These are phyloP conservation scores for Lasioglossum figueresi DNA, from an alignment of 2,888 invertebrate genomes.

Conservation along the genomic window DNA sequence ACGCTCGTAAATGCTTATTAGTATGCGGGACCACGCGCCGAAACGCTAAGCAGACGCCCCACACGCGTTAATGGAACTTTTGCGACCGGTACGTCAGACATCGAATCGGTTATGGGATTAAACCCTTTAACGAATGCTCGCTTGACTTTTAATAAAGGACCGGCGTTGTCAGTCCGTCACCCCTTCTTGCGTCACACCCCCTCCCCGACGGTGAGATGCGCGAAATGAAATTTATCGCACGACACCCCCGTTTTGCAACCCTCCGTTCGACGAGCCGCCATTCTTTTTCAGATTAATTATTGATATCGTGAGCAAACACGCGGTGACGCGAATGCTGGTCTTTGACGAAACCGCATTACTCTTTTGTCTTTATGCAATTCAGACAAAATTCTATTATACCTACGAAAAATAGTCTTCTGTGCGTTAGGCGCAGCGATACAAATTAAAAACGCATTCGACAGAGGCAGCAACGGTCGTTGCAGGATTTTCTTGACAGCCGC, in stretches of 20 bases:
- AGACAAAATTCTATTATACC: no score
- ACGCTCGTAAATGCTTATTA: constrained; percentile 30
- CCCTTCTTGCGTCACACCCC: background rate
- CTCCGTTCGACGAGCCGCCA: constrained; percentile 32
- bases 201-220: background rate
- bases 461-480: background rate
- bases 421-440: no score
- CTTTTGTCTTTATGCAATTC: background rate
- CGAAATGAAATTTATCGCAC: constrained; percentile 56
- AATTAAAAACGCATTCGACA: background rate
- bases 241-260: background rate
- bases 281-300: constrained; percentile 64
- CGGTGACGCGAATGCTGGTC: constrained; percentile 23
- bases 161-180: constrained; percentile 42
- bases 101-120: constrained; percentile 55
- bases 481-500: background rate
- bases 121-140: constrained; percentile 58
- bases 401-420: no score
- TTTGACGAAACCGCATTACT: background rate
- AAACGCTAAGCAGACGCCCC: background rate
- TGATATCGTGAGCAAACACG: constrained; percentile 55
- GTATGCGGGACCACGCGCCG: constrained; percentile 25
- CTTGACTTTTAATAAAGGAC: constrained; percentile 59
- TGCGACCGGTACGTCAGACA: constrained; percentile 32
- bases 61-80: constrained; percentile 46